Conservation (phyloP, 2,797 vertebrate species). For the Odontamblyopus lacepedii region DNA sequence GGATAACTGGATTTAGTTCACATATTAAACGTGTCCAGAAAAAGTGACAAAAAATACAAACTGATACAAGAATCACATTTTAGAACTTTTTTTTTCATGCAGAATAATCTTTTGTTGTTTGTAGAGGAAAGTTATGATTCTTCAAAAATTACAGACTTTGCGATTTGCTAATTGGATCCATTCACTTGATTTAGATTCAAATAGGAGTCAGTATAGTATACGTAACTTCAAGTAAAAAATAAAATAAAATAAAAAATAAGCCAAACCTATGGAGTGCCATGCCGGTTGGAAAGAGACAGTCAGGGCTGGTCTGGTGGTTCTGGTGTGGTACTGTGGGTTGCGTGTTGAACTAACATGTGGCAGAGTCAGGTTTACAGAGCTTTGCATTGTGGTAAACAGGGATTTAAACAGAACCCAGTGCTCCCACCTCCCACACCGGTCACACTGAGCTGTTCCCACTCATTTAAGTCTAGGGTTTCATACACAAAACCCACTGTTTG, state of each 20-base stretch:
- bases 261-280: constrained; percentile 45
- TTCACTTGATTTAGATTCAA: too few species aligned
- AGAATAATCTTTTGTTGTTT: too few species aligned
- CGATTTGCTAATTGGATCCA: too few species aligned
- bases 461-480: constrained; percentile 77
- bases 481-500: constrained; percentile 80
- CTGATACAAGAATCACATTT: too few species aligned
- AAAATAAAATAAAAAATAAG: constrained; percentile 43
- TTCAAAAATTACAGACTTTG: too few species aligned
- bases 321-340: constrained; percentile 22
- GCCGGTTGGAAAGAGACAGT: constrained; percentile 35
- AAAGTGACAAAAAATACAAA: too few species aligned
- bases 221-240: constrained; percentile 28
- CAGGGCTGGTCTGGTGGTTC: constrained; percentile 4
- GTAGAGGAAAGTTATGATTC: too few species aligned
- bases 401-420: constrained; percentile 63
- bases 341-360: constrained; percentile 59
- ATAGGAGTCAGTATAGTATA: too few species aligned
- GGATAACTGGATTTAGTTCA: background rate
- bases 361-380: constrained; percentile 67
- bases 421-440: constrained; percentile 63
- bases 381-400: constrained; percentile 67
- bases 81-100: too few species aligned
- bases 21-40: too few species aligned
- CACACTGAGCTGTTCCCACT: constrained; percentile 55